Conservation (phyloP, 2,888 invertebrate species). For the Metallyticus violacea region DNA sequence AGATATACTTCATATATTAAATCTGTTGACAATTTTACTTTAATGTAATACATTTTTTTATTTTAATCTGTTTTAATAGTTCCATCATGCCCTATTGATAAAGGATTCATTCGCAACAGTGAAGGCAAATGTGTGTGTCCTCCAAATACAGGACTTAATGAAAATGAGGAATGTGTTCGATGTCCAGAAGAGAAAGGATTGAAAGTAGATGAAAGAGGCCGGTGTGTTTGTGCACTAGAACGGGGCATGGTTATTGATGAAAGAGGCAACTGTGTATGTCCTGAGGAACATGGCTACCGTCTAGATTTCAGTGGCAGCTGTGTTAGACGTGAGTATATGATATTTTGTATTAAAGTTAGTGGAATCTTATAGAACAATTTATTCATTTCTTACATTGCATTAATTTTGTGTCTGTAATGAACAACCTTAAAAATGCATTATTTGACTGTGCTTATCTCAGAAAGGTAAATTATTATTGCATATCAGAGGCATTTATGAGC, state of each 20-base stretch:
- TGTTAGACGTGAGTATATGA: slow-evolving; percentile 48
- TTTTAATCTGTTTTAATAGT: slow-evolving; percentile 44
- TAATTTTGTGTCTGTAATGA: no score
- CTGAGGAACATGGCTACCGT: slow-evolving; percentile 64
- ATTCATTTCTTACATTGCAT: no score
- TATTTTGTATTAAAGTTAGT: no score
- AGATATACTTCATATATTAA: not conserved
- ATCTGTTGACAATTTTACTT: not conserved
- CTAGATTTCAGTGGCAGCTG: slow-evolving; percentile 62
- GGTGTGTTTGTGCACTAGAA: slow-evolving; percentile 77
- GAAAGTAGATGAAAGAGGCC: slow-evolving; percentile 71
- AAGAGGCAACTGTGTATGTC: slow-evolving; percentile 72
- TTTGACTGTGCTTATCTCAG: no score
- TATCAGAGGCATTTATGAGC: no score
- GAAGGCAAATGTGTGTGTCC: slow-evolving; percentile 72
- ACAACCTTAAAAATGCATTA: no score
- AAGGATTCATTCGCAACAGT: slow-evolving; percentile 63
- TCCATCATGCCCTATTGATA: slow-evolving; percentile 62
- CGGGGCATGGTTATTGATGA: slow-evolving; percentile 76
- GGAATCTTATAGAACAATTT: no score
- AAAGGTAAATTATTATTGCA: no score
- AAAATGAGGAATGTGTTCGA: slow-evolving; percentile 72
- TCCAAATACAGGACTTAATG: slow-evolving; percentile 71
- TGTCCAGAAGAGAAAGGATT: slow-evolving; percentile 71
- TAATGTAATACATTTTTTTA: not conserved